Conservation (phyloP, 1,140 invertebrate species). For the Calosoma granatense region DNA sequence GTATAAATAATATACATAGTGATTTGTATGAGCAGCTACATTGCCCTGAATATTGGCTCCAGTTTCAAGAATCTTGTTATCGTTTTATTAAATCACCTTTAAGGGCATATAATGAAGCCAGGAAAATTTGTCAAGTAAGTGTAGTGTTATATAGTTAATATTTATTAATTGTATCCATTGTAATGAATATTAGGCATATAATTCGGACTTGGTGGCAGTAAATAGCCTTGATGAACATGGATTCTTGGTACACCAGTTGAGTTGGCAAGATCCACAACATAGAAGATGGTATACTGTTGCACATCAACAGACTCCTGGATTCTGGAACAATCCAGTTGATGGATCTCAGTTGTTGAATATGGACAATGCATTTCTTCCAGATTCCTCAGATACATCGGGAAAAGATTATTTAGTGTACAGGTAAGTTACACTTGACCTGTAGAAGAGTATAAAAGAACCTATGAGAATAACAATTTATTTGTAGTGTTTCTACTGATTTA, state of each 20-base stretch:
- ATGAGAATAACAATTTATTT: conserved; percentile 31
- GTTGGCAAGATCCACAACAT: conserved; percentile 73
- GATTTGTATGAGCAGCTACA: conserved; percentile 34
- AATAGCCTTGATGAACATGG: conserved; percentile 77
- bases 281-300: conserved; percentile 78
- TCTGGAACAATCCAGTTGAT: conserved; percentile 79
- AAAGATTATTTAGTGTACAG: conserved; percentile 50
- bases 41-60: conserved; percentile 77
- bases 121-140: conserved; percentile 60
- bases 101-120: conserved; percentile 64
- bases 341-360: conserved; percentile 61
- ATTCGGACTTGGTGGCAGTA: conserved; percentile 69
- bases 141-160: conserved; percentile 27
- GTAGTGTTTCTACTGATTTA: conserved; percentile 56
- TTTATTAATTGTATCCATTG: not conserved
- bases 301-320: conserved; percentile 57
- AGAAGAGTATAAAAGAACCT: conserved; percentile 18
- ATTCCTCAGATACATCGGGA: conserved; percentile 29
- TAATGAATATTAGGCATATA: conserved; percentile 33
- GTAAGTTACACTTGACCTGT: conserved; percentile 25
- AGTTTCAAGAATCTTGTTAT: conserved; percentile 69
- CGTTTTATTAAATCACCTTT: conserved; percentile 78
- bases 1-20: conserved; percentile 4
- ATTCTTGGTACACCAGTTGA: conserved; percentile 68
- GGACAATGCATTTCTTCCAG: conserved; percentile 71